Evolutionary conservation across 1,140 invertebrate species (phyloP).

Genomic region (Coelopa frigida): DNA sequence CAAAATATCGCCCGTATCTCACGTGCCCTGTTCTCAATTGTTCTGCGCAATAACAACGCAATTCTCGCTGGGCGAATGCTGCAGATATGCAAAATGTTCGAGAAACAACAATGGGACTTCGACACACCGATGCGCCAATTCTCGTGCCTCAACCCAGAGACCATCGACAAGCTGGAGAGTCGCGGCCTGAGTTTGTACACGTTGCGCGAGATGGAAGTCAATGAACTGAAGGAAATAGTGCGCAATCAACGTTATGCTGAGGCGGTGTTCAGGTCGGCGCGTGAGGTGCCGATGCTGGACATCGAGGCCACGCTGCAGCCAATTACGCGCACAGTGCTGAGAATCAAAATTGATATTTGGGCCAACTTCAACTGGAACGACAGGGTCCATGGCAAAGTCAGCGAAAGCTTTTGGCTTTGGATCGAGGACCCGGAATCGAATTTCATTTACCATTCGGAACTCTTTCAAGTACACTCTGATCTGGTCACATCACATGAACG

Average conservation of each 20-base stretch:
- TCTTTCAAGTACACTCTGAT: slow-evolving; percentile 54
- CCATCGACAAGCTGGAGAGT: slow-evolving; percentile 76
- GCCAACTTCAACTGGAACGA: slow-evolving; percentile 91
- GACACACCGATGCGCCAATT: slow-evolving; percentile 85
- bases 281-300: slow-evolving; percentile 76
- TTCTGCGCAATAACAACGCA: slow-evolving; percentile 80
- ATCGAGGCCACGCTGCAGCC: slow-evolving; percentile 84
- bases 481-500: not conserved
- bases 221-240: slow-evolving; percentile 76
- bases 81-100: slow-evolving; percentile 82
- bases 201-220: slow-evolving; percentile 76
- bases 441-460: slow-evolving; percentile 94
- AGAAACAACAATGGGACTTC: slow-evolving; percentile 81
- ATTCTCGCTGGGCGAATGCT: slow-evolving; percentile 77
- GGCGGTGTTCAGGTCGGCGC: slow-evolving; percentile 74
- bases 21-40: slow-evolving; percentile 91
- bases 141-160: slow-evolving; percentile 64
- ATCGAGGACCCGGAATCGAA: slow-evolving; percentile 92
- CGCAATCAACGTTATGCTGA: slow-evolving; percentile 68
- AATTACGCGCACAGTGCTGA: slow-evolving; percentile 86
- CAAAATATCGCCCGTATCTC: slow-evolving; percentile 89
- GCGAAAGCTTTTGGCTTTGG: slow-evolving; percentile 96
- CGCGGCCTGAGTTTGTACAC: slow-evolving; percentile 65
- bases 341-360: slow-evolving; percentile 74
- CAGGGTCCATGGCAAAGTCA: slow-evolving; percentile 75